phyloP scores from a whole-genome alignment of 2,797 vertebrate genomes.

The Parauchenoglanis punctatus region DNA sequence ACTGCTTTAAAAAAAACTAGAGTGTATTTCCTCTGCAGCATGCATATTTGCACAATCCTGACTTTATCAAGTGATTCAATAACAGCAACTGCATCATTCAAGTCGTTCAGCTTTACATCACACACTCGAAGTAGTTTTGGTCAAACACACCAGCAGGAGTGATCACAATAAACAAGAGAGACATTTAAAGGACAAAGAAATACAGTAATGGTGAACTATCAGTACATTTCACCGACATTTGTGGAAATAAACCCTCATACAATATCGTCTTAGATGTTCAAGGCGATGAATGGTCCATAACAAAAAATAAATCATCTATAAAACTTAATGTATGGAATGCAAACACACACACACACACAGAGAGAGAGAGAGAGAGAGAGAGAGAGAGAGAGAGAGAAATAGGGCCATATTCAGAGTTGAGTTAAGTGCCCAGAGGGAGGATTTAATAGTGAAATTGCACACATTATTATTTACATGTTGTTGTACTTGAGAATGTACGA shows the following conservation, averaged over 20 bases:
- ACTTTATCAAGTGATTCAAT: not conserved
- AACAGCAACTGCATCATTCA: conserved; percentile 1
- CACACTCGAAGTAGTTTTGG: conserved; percentile 40
- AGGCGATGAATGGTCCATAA: conserved; percentile 2
- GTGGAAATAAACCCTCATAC: not conserved
- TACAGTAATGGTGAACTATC: conserved; percentile 6
- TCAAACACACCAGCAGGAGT: conserved; percentile 38
- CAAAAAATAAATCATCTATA: not conserved
- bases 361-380: conserved; percentile 19
- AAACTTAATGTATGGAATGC: not conserved
- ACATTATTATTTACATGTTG: not conserved
- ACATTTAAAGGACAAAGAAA: not conserved
- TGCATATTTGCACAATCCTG: conserved; percentile 24
- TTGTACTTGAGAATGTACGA: no score
- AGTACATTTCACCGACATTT: not conserved
- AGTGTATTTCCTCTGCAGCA: not conserved
- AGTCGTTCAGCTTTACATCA: conserved; percentile 31
- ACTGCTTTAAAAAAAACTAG: conserved; percentile 5
- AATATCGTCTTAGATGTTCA: not conserved
- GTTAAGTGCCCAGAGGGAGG: not conserved
- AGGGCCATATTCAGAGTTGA: not conserved
- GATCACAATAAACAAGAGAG: conserved; percentile 1
- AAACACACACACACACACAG: not conserved
- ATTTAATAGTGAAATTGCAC: not conserved
- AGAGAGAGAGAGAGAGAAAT: not conserved